Conservation (phyloP, 2,888 invertebrate species). For the Heliconius erato region DNA sequence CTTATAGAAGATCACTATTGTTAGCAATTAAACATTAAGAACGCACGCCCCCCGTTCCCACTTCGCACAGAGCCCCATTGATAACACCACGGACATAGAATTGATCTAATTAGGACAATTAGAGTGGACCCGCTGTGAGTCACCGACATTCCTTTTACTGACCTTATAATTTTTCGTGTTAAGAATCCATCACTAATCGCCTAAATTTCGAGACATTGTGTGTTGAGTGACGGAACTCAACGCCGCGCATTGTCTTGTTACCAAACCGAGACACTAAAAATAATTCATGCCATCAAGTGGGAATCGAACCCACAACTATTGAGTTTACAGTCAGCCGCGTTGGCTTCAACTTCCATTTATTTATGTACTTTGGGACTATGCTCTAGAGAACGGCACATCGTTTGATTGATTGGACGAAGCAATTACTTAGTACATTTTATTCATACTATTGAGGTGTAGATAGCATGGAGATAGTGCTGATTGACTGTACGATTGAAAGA, state of each 20-base stretch:
- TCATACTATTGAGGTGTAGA: too few relatives aligned
- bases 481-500: too few relatives aligned
- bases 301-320: background rate
- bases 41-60: conserved; percentile 18
- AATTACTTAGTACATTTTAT: background rate
- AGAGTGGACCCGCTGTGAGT: conserved; percentile 31
- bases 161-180: background rate
- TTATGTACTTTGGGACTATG: too few relatives aligned
- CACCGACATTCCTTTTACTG: background rate
- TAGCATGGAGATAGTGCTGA: too few relatives aligned
- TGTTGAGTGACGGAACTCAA: background rate
- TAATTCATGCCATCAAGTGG: background rate
- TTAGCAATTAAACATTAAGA: background rate
- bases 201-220: background rate
- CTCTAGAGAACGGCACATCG: background rate
- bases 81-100: conserved; percentile 19
- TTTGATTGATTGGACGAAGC: background rate
- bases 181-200: background rate
- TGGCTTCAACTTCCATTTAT: too few relatives aligned
- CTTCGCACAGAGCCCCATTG: conserved; percentile 10
- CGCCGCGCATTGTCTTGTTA: background rate
- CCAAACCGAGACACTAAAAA: background rate
- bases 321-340: background rate
- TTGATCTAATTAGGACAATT: conserved; percentile 37
- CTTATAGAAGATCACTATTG: background rate